These are phyloP conservation scores for Chionoecetes opilio DNA, from an alignment of 1,140 invertebrate genomes.

Conservation along the genomic window DNA sequence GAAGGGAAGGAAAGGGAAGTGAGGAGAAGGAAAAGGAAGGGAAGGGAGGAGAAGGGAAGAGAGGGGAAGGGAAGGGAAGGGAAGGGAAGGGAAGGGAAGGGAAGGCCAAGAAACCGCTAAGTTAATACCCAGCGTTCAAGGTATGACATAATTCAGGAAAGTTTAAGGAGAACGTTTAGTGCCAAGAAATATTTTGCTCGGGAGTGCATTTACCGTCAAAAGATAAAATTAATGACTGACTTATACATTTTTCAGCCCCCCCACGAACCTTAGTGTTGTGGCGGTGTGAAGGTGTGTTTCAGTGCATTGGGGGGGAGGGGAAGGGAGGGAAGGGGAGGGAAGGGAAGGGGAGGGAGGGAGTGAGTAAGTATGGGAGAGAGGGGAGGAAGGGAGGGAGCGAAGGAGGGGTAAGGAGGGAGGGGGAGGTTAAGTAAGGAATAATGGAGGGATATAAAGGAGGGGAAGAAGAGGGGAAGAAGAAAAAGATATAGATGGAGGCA, in stretches of 20 bases:
- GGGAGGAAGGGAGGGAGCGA: not conserved
- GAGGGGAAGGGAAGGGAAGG: not conserved
- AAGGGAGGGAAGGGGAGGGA: not conserved
- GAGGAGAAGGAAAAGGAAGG: not conserved
- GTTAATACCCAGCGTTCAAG: not conserved
- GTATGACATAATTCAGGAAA: constrained; percentile 7
- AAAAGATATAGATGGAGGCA: not conserved
- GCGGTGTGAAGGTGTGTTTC: constrained; percentile 9
- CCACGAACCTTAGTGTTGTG: not conserved
- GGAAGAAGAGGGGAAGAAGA: not conserved
- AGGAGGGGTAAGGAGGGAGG: not conserved
- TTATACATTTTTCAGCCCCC: not conserved
- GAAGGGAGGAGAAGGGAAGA: not conserved
- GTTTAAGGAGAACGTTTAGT: constrained; percentile 20
- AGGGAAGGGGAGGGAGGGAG: not conserved
- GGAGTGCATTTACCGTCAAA: constrained; percentile 28
- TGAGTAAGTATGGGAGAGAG: not conserved
- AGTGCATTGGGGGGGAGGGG: not conserved
- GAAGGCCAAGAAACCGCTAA: not conserved
- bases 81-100: not conserved
- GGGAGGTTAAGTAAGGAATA: not conserved
- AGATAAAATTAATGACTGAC: constrained; percentile 21
- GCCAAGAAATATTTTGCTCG: constrained; percentile 5
- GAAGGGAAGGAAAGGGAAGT: not conserved
- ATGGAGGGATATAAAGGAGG: not conserved